Evolutionary conservation across 1,140 invertebrate genomes (phyloP), one percentile per base, ranked within the genome.

Genomic region (Aphelenchoides fujianensis): DNA sequence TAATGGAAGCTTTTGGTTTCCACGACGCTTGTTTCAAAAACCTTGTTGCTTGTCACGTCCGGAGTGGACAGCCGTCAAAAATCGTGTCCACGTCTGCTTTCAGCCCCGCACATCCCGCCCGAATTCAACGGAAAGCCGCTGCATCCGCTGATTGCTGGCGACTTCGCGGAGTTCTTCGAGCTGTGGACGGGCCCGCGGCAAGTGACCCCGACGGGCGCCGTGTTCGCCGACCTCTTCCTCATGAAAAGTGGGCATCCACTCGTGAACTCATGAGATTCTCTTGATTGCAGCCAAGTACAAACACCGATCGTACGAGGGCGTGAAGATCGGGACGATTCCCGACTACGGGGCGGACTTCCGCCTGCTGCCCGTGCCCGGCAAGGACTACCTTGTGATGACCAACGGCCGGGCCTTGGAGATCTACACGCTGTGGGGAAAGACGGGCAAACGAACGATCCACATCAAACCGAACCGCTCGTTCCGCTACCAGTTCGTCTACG

Each of bases 371-470:
- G 34, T 23, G 28, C 34, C 23, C 55, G 5, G 34, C 55, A 23
- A 23, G 7, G 55, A 59, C 55, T 7, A 7, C 23, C 23, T 59
- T 27, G 23, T 19, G 27, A 59, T 59, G 55, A 59, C 55, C 28
- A 59, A 59, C 23, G 55, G 55, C 28, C 5, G 55, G 34, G 23
- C 28, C 12, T 59, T 59, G 55, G 55, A 59, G 19, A 59, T 59
- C 34, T 59, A 59, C 23, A 59, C 55, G 5, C 34, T 59, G 55
- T 59, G 55, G 55, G 55, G 55, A 59, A 59, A 59, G 23, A 23
- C 28, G 23, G 41, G 41, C 23, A 12, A 23, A 48, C 41, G 41
- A 19, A 23, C 28, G 34, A 32, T 59, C 34, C 5, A 59, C 28
- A 23, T 19, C 5, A 23, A 19, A 59, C 55, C 55, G 5, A 19